These are phyloP conservation scores for Griposia aprilina DNA, from an alignment of 2,888 invertebrate species.

Conservation along the genomic window DNA sequence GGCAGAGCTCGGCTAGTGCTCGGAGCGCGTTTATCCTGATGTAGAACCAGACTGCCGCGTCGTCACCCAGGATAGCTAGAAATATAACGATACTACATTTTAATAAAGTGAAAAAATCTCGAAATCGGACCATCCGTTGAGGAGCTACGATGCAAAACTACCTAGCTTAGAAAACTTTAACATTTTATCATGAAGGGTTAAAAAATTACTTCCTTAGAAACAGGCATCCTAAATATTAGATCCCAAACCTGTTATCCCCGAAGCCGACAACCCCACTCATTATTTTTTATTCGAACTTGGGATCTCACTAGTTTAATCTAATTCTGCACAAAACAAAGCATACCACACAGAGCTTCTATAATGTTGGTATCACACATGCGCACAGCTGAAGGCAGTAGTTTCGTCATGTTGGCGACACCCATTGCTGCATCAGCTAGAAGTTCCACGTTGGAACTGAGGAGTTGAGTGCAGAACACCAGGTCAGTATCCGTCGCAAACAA, in stretches of 20 bases:
- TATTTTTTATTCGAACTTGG: background rate
- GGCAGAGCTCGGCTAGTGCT: slow-evolving; percentile 83
- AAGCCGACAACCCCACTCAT: background rate
- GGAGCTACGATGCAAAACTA: background rate
- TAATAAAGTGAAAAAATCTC: background rate
- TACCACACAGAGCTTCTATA: slow-evolving; percentile 83
- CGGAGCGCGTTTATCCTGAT: slow-evolving; percentile 82
- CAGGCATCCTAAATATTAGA: background rate
- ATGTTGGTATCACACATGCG: slow-evolving; percentile 87
- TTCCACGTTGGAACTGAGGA: slow-evolving; percentile 83
- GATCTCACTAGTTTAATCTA: background rate
- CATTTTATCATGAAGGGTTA: too few species aligned
- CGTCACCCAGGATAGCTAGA: slow-evolving; percentile 82
- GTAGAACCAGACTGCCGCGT: slow-evolving; percentile 84
- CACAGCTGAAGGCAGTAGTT: slow-evolving; percentile 82
- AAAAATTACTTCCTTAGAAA: background rate
- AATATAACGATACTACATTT: background rate
- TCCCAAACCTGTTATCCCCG: background rate
- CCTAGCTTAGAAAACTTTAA: too few species aligned
- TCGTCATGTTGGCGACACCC: slow-evolving; percentile 88
- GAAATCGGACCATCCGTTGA: background rate
- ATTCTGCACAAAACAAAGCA: slow-evolving; percentile 7
- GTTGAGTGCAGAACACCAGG: slow-evolving; percentile 85
- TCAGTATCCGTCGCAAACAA: slow-evolving; percentile 84
- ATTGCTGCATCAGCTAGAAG: slow-evolving; percentile 85